Percentiles rank a stretch among this genome's conserved stretches.
Evolutionary conservation across 2,888 invertebrate genomes (phyloP).

Genomic region (Brachyopa scutellaris): DNA sequence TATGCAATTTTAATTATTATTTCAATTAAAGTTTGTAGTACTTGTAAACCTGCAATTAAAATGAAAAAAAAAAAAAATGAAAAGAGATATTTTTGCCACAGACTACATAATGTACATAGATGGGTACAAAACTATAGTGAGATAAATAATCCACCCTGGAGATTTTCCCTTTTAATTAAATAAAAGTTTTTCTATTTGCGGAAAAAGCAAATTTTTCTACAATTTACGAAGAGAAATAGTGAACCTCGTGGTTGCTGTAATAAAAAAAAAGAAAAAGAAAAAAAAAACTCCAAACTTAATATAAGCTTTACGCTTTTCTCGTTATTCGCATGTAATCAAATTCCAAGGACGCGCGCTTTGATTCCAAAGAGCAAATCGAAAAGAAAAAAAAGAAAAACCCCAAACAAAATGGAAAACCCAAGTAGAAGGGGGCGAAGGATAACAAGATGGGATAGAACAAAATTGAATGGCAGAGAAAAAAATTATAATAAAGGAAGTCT

Average conservation of each 20-base stretch:
- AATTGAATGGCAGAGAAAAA: too few relatives aligned
- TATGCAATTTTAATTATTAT: conserved; percentile 42
- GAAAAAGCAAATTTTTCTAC: conserved; percentile 21
- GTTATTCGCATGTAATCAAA: conserved; percentile 64
- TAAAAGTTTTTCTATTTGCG: conserved; percentile 57
- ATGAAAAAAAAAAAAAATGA: conserved; percentile 51
- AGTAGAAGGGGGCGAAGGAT: background rate
- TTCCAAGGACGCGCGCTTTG: conserved; percentile 68
- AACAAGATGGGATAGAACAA: conserved; percentile 21
- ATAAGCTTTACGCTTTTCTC: conserved; percentile 59
- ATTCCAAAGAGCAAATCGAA: conserved; percentile 32
- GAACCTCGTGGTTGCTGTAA: conserved; percentile 56
- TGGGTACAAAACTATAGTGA: conserved; percentile 21
- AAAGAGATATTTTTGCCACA: conserved; percentile 15
- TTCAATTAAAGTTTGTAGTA: conserved; percentile 63
- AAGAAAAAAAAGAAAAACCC: conserved; percentile 30
- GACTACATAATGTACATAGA: too few relatives aligned
- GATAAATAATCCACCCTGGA: conserved; percentile 40
- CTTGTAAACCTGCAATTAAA: conserved; percentile 70
- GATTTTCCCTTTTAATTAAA: conserved; percentile 61
- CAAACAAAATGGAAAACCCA: conserved; percentile 51
- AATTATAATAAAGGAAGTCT: conserved; percentile 57
- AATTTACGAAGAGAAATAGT: conserved; percentile 54
- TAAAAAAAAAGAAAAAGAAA: background rate
- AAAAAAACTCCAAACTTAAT: conserved; percentile 54